Evolutionary conservation across 1,140 invertebrate genomes (phyloP).

Genomic region (Saccostrea echinata): DNA sequence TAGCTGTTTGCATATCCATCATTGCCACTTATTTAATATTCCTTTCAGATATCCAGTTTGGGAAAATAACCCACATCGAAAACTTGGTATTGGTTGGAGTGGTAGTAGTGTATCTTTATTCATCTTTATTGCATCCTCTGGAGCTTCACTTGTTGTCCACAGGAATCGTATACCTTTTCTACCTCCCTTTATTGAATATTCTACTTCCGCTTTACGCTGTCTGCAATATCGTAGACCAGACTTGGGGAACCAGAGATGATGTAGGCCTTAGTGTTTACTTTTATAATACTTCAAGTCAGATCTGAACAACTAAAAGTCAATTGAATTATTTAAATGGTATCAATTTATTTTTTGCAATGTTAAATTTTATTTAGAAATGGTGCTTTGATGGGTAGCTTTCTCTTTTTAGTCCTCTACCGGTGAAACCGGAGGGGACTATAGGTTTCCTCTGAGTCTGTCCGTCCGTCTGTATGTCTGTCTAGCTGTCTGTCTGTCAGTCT

Average conservation of each 20-base stretch:
- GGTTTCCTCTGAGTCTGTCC: too few relatives aligned
- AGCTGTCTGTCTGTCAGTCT: too few relatives aligned
- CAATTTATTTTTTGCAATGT: too few relatives aligned
- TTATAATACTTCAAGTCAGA: too few relatives aligned
- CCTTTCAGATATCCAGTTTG: slow-evolving; percentile 58
- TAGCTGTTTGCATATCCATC: not conserved
- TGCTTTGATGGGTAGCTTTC: too few relatives aligned
- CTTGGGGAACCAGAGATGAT: slow-evolving; percentile 71
- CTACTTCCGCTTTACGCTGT: slow-evolving; percentile 69
- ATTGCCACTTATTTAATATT: not conserved
- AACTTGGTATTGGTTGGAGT: slow-evolving; percentile 64
- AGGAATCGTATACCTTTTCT: slow-evolving; percentile 67
- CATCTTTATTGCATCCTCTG: slow-evolving; percentile 64
- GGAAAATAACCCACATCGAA: slow-evolving; percentile 57
- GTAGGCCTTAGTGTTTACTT: slow-evolving; percentile 54
- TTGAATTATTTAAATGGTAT: too few relatives aligned
- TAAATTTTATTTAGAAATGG: too few relatives aligned
- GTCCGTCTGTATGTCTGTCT: too few relatives aligned
- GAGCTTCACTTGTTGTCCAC: slow-evolving; percentile 61
- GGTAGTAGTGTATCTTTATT: slow-evolving; percentile 62
- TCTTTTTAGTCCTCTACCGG: too few relatives aligned
- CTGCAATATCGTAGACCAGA: slow-evolving; percentile 72
- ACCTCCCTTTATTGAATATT: slow-evolving; percentile 70
- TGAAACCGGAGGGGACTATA: too few relatives aligned
- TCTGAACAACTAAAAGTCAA: too few relatives aligned